A percentile compares a stretch with the other conserved stretches of the same genome.
phyloP scores from a whole-genome alignment of 2,888 invertebrate genomes.

The Ischnura elegans region DNA sequence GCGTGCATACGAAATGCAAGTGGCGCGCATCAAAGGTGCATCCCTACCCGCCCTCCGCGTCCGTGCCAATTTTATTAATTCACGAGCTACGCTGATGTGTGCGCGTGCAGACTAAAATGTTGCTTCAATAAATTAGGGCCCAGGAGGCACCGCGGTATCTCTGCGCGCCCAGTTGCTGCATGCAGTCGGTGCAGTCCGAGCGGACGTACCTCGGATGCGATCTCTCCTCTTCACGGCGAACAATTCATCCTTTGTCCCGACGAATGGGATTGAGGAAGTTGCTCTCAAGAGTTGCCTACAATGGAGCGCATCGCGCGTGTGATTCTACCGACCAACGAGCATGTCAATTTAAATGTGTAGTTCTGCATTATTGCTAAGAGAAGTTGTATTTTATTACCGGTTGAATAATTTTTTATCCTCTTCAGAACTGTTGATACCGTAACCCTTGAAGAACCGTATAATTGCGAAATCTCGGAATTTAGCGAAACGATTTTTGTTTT shows the following conservation, averaged over 20 bases:
- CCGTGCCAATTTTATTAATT: slow-evolving; percentile 66
- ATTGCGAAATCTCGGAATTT: too few species aligned
- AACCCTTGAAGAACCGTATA: too few species aligned
- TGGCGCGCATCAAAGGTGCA: slow-evolving; percentile 57
- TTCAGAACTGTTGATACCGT: too few species aligned
- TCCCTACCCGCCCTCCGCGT: neutral
- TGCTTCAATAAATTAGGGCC: slow-evolving; percentile 46
- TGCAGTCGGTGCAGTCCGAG: neutral
- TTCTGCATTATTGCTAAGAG: neutral
- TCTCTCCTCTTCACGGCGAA: neutral
- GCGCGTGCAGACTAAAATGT: slow-evolving; percentile 54
- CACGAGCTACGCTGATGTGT: slow-evolving; percentile 38
- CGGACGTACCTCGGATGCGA: neutral
- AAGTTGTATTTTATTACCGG: neutral
- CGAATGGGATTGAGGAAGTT: neutral
- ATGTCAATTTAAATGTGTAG: neutral
- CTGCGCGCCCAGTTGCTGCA: neutral
- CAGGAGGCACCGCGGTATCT: too few species aligned
- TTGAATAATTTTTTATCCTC: neutral
- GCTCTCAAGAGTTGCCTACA: neutral
- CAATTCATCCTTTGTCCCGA: slow-evolving; percentile 21
- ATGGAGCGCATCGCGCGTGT: neutral
- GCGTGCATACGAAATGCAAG: too few species aligned
- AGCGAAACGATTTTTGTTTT: too few species aligned
- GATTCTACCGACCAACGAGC: neutral